Base-by-base conservation (phyloP, 2,888 invertebrate species). In the Hoplodrina blanda region DNA sequence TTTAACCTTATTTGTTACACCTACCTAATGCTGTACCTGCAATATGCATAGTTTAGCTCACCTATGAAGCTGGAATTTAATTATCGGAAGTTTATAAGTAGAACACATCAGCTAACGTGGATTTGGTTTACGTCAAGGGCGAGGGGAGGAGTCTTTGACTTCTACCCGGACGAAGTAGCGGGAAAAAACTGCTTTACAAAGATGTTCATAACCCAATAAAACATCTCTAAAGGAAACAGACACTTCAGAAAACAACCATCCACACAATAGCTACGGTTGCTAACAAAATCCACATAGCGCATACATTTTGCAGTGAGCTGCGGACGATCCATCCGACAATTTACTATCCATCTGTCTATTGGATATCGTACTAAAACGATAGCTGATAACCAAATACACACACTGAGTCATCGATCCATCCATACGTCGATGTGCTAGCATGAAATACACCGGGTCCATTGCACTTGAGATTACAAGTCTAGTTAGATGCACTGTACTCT, bases 301-400 rank as follows among this genome's bases (percentile, higher is more conserved):
- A 19, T 63, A 66, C 56, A 74, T 77, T 68, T 46, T 5, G 10
- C 62, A 60, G 54, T 64, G 60, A 77, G 68, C 69, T 62, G 66
- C 56, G 11, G 49, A 59, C 64, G 71, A 81, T 76, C 71, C 71
- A 53, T 13, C 54, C 62, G 81, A 84, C 83, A 82, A 83, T 87
- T 84, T 86, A 87, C 87, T 88, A 87, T 86, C 86, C 85, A 89
- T 87, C 91, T 83, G 80, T 86, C 87, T 83, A 84, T 86, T 79
- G 80, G 81, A 84, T 84, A 86, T 87, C 84, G 86, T 80, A 86
- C 83, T 89, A 86, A 89, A 89, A 86, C 83, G 82, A 88, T 89
- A 81, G 70, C 83, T 88, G 90, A 92, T 92, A 92, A 91, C 87
- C 89, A 86, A 90, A 92, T 92, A 92, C 92, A 93, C 92, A 92